Base-by-base conservation (phyloP, 2,888 invertebrate genomes). In the Amorpha juglandis region DNA sequence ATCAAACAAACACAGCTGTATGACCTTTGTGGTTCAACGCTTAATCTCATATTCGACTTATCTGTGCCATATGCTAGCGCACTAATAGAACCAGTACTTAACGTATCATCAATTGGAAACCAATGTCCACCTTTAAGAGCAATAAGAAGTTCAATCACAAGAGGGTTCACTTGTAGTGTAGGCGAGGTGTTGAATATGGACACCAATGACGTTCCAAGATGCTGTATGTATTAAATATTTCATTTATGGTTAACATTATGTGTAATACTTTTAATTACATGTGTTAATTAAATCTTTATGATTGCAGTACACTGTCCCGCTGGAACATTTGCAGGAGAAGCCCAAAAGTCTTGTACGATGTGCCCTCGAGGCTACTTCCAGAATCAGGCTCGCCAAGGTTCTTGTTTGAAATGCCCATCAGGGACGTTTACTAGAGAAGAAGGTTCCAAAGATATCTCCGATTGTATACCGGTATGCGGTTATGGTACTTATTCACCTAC, bases 401-500 rank as follows among this genome's bases (percentile, higher is more conserved):
- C 96, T 0, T 99, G 99, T 86, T 94, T 97, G 62, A 95, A 97
- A 70, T 99, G 99, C 86, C 98, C 99, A 0, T 95, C 96, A 77
- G 99, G 98, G 72, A 98, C 98, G 9, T 99, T 98, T 82, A 99
- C 99, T 0, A 95, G 95, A 78, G 98, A 98, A 90, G 96, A 97
- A 89, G 98, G 98, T 27, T 97, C 98, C 0, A 98, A 98, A 87
- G 96, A 96, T 66, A 92, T 97, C 51, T 95, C 95, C 67, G 98
- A 98, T 78, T 98, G 98, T 81, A 95, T 98, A 64, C 98, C 99
- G 0, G 98, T 98, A 12, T 99, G 99, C 82, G 99, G 99, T 21
- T 98, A 97, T 81, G 99, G 99, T 68, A 99, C 98, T 27, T 99
- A 98, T 87, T 98, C 98, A 1, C 98, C 98, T 55, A 98, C 98